Evolutionary conservation across 2,113 vertebrate species (phyloP), one percentile per base, ranked within the genome.

Genomic region (Entelurus aequoreus): DNA sequence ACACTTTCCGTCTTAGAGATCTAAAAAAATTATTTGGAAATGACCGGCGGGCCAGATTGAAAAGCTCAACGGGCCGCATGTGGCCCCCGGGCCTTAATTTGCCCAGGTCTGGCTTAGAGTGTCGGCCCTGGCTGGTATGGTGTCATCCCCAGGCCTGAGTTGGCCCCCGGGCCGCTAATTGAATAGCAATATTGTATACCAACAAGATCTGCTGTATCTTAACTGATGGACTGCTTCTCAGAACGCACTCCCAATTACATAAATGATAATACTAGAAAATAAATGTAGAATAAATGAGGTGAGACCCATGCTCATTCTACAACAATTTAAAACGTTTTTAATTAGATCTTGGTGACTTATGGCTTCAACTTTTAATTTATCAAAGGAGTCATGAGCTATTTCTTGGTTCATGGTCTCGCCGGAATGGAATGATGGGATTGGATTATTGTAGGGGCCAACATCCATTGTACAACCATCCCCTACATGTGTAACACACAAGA

Each of bases 401-500:
- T 48, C 2, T 16, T 44, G 5, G 6, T 57, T 13, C 11, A 63
- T 7, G 5, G 35, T 49, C 19, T 60, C 19, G 5, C 21, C 44
- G 44, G 11, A 48, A 61, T 28, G 6, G 35, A 63, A 62, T 36
- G 46, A 9, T 10, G 60, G 49, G n/a, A 42, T 63, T 37, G 12
- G 56, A 62, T 44, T 74, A 72, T 60, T 11, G 11, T 4, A 52
- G 58, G 72, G 61, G 57, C 63, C 66, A 67, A 74, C 49, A 75
- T 78, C 68, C 46, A 59, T 59, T 35, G 55, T 68, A 52, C 1
- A 15, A 65, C 60, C 62, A 72, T 82, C 83, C 79, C 87, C 69
- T 70, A 80, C 78, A 69, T 75, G 82, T 62, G 36, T 68, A 67
- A 80, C 80, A 83, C 79, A 71, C 78, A 73, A 63, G 73, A 83